Percentiles rank a stretch among this genome's conserved stretches.
Evolutionary conservation across 2,797 vertebrate species (phyloP).

Genomic region (Phyllotis vaccarum): DNA sequence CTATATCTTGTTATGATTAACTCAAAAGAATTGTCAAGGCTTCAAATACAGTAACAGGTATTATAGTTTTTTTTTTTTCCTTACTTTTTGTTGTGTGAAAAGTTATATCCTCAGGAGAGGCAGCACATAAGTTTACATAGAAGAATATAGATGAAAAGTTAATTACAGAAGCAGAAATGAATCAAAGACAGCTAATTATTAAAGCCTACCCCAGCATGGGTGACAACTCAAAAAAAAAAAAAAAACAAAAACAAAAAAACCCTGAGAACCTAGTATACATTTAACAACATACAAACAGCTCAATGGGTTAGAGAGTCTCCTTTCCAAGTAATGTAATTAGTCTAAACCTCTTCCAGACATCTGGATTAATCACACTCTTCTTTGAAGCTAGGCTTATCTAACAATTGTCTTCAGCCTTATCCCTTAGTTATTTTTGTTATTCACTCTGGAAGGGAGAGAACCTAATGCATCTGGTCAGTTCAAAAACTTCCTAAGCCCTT

Average conservation of each 20-base stretch:
- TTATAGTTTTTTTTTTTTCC: not conserved
- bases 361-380: not conserved
- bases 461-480: not conserved
- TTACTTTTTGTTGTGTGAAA: not conserved
- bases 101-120: not conserved
- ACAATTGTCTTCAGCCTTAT: not conserved
- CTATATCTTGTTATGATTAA: not conserved
- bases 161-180: not conserved
- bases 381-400: not conserved
- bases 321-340: not conserved
- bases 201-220: not conserved
- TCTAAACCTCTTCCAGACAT: not conserved
- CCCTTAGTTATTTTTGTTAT: not conserved
- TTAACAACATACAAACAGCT: not conserved
- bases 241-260: too few relatives aligned
- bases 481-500: not conserved
- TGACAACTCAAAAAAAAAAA: not conserved
- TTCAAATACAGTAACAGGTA: not conserved
- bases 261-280: not conserved
- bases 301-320: not conserved
- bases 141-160: not conserved
- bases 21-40: not conserved
- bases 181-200: not conserved
- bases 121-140: too few relatives aligned
- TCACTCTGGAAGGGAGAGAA: not conserved